Percentiles rank a stretch among this genome's conserved stretches.
Evolutionary conservation across 2,888 invertebrate genomes (phyloP).

Genomic region (Shargacucullia verbasci): DNA sequence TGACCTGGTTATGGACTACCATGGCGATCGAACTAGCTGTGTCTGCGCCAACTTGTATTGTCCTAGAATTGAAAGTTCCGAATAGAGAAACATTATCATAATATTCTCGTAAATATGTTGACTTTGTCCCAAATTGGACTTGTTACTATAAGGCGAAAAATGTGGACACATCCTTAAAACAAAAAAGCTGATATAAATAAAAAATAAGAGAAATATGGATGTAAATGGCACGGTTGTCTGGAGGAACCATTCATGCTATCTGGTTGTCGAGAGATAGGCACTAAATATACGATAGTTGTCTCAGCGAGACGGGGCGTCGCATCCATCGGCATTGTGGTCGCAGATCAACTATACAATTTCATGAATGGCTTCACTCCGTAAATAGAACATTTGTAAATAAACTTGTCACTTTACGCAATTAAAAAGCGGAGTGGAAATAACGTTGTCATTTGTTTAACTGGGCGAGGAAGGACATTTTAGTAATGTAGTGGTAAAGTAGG

Average conservation of each 20-base stretch:
- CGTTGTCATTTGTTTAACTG: slow-evolving; percentile 36
- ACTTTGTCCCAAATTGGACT: slow-evolving; percentile 18
- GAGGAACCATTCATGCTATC: slow-evolving; percentile 42
- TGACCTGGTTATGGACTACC: slow-evolving; percentile 70
- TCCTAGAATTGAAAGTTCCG: slow-evolving; percentile 59
- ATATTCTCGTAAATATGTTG: slow-evolving; percentile 20
- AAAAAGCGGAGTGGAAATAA: slow-evolving; percentile 16
- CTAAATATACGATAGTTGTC: slow-evolving; percentile 51
- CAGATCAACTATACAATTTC: slow-evolving; percentile 51
- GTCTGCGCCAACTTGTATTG: slow-evolving; percentile 55
- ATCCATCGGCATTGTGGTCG: slow-evolving; percentile 45
- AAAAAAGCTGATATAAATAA: slow-evolving; percentile 9
- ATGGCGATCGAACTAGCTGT: slow-evolving; percentile 63
- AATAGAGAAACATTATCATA: slow-evolving; percentile 57
- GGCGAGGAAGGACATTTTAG: slow-evolving; percentile 2
- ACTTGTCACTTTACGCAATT: slow-evolving; percentile 39
- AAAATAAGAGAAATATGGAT: slow-evolving; percentile 12
- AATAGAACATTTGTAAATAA: slow-evolving; percentile 48
- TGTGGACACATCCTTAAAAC: slow-evolving; percentile 11
- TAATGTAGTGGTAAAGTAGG: no score
- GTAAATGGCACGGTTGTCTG: slow-evolving; percentile 26
- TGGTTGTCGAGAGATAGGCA: slow-evolving; percentile 10
- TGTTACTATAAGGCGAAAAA: slow-evolving; percentile 10
- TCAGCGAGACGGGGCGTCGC: slow-evolving; percentile 41
- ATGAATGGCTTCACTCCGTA: slow-evolving; percentile 50